Percentiles rank a stretch among this genome's conserved stretches.
phyloP scores from a whole-genome alignment of 2,797 vertebrate species.

The Acridotheres tristis region DNA sequence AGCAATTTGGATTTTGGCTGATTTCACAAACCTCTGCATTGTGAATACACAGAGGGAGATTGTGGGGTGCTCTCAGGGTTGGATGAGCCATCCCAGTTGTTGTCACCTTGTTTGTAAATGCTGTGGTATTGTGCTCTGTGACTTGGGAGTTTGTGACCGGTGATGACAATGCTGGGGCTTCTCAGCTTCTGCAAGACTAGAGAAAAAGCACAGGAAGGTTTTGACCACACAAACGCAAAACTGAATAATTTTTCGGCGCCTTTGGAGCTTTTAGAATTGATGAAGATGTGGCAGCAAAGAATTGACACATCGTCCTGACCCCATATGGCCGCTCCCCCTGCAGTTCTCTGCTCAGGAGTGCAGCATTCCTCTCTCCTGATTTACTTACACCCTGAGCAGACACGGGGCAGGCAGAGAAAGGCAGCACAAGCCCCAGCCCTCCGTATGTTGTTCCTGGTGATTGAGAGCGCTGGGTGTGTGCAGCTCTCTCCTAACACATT shows the following conservation, averaged over 20 bases:
- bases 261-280: neutral
- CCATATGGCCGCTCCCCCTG: neutral
- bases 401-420: conserved; percentile 18
- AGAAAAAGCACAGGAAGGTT: neutral
- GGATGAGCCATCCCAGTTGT: neutral
- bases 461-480: neutral
- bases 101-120: neutral
- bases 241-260: rapidly evolving
- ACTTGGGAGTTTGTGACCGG: neutral
- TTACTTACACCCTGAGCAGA: conserved; percentile 44
- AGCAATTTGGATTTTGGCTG: neutral
- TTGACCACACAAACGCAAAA: neutral
- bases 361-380: conserved; percentile 20
- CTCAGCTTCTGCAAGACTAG: neutral
- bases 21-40: rapidly evolving
- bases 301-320: neutral
- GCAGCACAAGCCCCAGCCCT: neutral
- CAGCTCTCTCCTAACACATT: neutral
- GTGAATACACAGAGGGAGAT: neutral
- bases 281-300: neutral
- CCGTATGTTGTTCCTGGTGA: conserved; percentile 46
- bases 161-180: rapidly evolving
- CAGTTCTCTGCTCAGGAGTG: neutral
- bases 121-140: neutral
- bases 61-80: neutral